phyloP scores from a whole-genome alignment of 2,888 invertebrate species.

The Colostygia pectinataria region DNA sequence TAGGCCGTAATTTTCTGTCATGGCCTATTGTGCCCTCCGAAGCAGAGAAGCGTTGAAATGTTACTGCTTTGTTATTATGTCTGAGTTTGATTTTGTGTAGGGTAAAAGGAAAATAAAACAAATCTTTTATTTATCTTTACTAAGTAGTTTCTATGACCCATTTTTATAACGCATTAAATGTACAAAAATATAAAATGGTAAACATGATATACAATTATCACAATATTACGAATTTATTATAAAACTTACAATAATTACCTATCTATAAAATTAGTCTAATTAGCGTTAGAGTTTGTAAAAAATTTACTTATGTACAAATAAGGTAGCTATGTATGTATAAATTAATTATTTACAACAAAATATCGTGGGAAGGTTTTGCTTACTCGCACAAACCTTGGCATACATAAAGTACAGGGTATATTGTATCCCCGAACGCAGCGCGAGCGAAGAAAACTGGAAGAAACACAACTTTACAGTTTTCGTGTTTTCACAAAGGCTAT shows the following conservation, averaged over 20 bases:
- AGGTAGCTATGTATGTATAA: slow-evolving; percentile 53
- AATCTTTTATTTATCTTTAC: slow-evolving; percentile 1
- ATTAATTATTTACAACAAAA: slow-evolving; percentile 70
- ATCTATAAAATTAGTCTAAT: slow-evolving; percentile 24
- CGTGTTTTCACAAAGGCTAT: slow-evolving; percentile 66
- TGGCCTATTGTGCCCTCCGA: too few species aligned
- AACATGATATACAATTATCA: slow-evolving; percentile 26
- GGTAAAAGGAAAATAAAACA: slow-evolving; percentile 1
- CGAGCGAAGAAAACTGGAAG: slow-evolving; percentile 56
- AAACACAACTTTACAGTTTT: slow-evolving; percentile 67
- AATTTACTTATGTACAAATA: slow-evolving; percentile 54
- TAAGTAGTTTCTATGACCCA: slow-evolving; percentile 47
- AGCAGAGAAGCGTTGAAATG: too few species aligned
- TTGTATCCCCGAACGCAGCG: slow-evolving; percentile 43
- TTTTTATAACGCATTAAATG: slow-evolving; percentile 45
- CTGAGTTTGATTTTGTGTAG: too few species aligned
- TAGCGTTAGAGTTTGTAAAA: slow-evolving; percentile 3
- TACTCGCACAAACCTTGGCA: slow-evolving; percentile 37
- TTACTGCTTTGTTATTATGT: too few species aligned
- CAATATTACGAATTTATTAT: slow-evolving; percentile 16
- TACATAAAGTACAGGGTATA: slow-evolving; percentile 40
- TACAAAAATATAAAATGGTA: slow-evolving; percentile 51
- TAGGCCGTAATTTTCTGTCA: too few species aligned
- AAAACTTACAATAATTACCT: slow-evolving; percentile 18
- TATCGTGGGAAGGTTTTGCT: slow-evolving; percentile 31